Evolutionary conservation across 2,888 invertebrate species (phyloP), one percentile per base, ranked within the genome.

Genomic region (Piscicola geometra): DNA sequence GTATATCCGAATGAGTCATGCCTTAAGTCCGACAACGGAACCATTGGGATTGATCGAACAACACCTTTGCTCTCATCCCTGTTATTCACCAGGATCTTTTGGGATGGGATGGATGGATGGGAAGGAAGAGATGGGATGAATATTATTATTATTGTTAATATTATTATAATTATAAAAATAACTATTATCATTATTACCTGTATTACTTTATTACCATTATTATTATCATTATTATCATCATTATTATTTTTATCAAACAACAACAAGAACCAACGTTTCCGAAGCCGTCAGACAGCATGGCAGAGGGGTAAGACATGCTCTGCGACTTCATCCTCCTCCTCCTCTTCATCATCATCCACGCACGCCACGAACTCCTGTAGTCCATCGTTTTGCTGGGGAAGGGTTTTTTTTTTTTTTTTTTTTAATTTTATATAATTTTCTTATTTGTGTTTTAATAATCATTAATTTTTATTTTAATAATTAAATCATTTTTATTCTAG

Each of bases 1-100:
- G 82, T 83, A 30, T 79, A 78, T n/a, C 83, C 82, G 30, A 78
- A 76, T 30, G 80, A 75, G 71, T 83, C 83, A 81, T 84, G 82
- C 69, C 77, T 77, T 25, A 84, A 77, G 36, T 77, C 76, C 71
- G 78, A 80, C 75, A 84, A 83, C 72, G 79, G 79, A 15, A 84
- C 79, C n/a, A 84, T 70, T 21, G 84, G 84, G 32, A 47, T 33
- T 9, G 28, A 25, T 5, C 70, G n/a, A 12, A 70, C 47, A 2
- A 15, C 25, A 18, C 70, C 70, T 3, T 25, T 3, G 18, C 30
- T 33, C n/a, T 70, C 47, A 25, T 70, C 70, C 5, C 60, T n/a
- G 12, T 56, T 56, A n/a, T 56, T 56, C 60, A 56, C n/a, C 60
- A 56, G 21, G 21, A 56, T 56, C 60, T 56, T n/a, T n/a, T n/a